Evolutionary conservation across 1,140 invertebrate genomes (phyloP).

Genomic region (Hermetia illucens): DNA sequence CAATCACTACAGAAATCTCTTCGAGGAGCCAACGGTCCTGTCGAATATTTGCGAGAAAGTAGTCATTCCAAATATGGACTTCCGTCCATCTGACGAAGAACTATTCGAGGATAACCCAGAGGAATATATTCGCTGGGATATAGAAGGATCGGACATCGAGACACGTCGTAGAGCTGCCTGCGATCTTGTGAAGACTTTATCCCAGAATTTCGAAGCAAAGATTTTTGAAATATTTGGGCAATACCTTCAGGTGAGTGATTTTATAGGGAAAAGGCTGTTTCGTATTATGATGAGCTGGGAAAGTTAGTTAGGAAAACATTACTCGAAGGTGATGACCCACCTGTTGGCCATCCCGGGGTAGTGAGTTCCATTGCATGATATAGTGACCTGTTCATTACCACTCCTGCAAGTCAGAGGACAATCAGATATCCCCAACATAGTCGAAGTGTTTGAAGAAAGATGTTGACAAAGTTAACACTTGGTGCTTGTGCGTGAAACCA

Average conservation of each 20-base stretch:
- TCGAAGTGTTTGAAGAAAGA: too few species aligned
- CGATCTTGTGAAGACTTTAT: constrained; percentile 85
- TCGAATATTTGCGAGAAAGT: constrained; percentile 94
- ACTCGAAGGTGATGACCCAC: too few species aligned
- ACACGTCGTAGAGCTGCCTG: constrained; percentile 88
- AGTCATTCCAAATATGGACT: constrained; percentile 95
- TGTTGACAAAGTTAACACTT: too few species aligned
- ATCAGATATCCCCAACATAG: too few species aligned
- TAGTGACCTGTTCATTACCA: not conserved
- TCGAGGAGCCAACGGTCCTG: constrained; percentile 75
- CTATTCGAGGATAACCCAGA: constrained; percentile 96
- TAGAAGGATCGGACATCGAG: constrained; percentile 97
- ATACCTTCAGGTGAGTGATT: constrained; percentile 46
- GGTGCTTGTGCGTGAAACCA: too few species aligned
- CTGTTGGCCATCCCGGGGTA: too few species aligned
- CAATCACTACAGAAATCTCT: constrained; percentile 71
- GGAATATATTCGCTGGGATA: constrained; percentile 92
- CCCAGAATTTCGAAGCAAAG: constrained; percentile 76
- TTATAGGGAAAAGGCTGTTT: not conserved
- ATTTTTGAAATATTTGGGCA: constrained; percentile 87
- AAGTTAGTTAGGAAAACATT: too few species aligned
- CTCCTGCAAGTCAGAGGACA: not conserved
- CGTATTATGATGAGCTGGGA: too few species aligned
- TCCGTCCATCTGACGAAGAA: constrained; percentile 88
- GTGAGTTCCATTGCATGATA: too few species aligned